Evolutionary conservation across 2,797 vertebrate genomes (phyloP).

Genomic region (Scleropages formosus): DNA sequence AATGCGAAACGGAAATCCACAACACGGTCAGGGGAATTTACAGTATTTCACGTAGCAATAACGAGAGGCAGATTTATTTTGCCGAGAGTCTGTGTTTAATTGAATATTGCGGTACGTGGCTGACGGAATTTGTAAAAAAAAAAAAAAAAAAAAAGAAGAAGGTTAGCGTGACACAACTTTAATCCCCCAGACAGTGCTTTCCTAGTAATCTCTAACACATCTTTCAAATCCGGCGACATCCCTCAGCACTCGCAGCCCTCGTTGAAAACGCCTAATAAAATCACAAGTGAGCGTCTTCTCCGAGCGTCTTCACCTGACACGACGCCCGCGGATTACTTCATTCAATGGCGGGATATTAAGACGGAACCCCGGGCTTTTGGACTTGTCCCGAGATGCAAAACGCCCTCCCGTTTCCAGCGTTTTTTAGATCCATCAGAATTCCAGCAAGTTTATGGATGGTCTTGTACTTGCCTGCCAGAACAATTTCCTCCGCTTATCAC

Average conservation of each 20-base stretch:
- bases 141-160: too few relatives aligned
- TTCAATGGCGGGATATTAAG: background rate
- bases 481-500: slow-evolving; percentile 22
- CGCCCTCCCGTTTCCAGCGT: background rate
- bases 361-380: slow-evolving; percentile 3
- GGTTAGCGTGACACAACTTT: background rate
- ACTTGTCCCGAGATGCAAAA: background rate
- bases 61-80: background rate
- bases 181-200: background rate
- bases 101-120: background rate
- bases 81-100: background rate
- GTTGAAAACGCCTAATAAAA: slow-evolving; percentile 3
- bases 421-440: slow-evolving; percentile 22
- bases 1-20: too few relatives aligned
- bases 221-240: background rate
- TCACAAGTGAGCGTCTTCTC: background rate
- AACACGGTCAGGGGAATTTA: too few relatives aligned
- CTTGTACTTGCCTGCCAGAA: slow-evolving; percentile 14
- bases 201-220: background rate
- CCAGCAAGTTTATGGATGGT: background rate
- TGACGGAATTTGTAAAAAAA: background rate
- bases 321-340: background rate
- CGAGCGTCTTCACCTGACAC: background rate
- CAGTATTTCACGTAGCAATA: too few relatives aligned
- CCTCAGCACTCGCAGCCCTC: background rate